Evolutionary conservation across 1,140 invertebrate species (phyloP).

Genomic region (Zaprionus inermis): DNA sequence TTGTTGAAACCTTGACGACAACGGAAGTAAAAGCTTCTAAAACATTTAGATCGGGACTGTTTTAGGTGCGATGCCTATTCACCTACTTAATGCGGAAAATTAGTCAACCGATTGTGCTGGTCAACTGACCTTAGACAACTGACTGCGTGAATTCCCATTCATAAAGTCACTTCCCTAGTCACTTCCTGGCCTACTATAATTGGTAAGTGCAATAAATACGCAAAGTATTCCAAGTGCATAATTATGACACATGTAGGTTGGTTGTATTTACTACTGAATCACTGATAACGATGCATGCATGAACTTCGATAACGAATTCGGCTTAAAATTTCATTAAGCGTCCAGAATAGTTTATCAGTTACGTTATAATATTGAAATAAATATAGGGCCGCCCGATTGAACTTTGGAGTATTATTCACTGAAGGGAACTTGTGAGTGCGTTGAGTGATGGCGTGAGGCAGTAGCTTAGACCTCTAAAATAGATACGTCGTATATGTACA

Average conservation of each 20-base stretch:
- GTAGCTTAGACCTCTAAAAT: conserved; percentile 9
- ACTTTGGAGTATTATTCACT: conserved; percentile 76
- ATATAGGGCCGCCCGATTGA: conserved; percentile 25
- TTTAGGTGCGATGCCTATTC: conserved; percentile 14
- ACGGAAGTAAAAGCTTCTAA: conserved; percentile 22
- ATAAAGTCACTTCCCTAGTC: conserved; percentile 60
- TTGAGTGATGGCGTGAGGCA: conserved; percentile 44
- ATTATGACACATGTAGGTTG: conserved; percentile 60
- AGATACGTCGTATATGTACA: conserved; percentile 15
- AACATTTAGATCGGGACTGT: conserved; percentile 16
- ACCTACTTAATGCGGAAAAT: conserved; percentile 8
- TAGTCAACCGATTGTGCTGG: not conserved
- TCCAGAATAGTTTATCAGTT: conserved; percentile 47
- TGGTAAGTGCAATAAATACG: conserved; percentile 63
- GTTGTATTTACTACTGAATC: conserved; percentile 24
- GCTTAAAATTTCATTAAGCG: conserved; percentile 56
- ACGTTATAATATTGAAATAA: conserved; percentile 64
- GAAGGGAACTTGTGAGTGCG: conserved; percentile 13
- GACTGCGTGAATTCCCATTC: conserved; percentile 58
- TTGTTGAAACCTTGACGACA: conserved; percentile 27
- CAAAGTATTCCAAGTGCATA: conserved; percentile 29
- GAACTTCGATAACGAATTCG: conserved; percentile 29
- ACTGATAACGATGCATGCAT: conserved; percentile 33
- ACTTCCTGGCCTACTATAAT: conserved; percentile 51
- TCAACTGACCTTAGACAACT: conserved; percentile 58